A percentile compares a stretch with the other conserved stretches of the same genome.
phyloP scores from a whole-genome alignment of 2,888 invertebrate genomes.

The Pediacus dermestoides region DNA sequence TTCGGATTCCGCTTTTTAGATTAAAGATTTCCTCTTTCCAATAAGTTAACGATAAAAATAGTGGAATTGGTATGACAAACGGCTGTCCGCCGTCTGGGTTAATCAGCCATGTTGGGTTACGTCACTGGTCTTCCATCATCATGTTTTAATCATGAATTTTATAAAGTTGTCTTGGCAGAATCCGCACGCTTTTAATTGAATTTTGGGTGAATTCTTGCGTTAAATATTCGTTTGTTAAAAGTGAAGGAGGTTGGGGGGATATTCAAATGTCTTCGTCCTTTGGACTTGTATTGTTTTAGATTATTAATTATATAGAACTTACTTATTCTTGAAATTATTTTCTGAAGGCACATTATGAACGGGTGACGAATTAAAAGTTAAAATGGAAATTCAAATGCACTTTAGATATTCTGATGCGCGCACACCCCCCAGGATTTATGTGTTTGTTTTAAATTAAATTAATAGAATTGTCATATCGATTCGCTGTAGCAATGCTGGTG shows the following conservation, averaged over 20 bases:
- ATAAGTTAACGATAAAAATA: background rate
- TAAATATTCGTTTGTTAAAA: slow-evolving; percentile 34
- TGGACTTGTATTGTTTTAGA: slow-evolving; percentile 24
- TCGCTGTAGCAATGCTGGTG: no score
- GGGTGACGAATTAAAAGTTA: slow-evolving; percentile 21
- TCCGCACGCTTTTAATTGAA: slow-evolving; percentile 38
- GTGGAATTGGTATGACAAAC: background rate
- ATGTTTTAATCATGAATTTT: slow-evolving; percentile 46
- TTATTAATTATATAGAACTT: slow-evolving; percentile 27
- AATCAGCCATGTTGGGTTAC: background rate
- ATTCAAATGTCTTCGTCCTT: slow-evolving; percentile 30
- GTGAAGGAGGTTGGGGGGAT: slow-evolving; percentile 15
- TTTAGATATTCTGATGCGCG: no score
- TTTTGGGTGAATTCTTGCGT: slow-evolving; percentile 35
- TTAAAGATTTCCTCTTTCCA: slow-evolving; percentile 2
- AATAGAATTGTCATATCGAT: slow-evolving; percentile 9
- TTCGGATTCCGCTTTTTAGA: slow-evolving; percentile 1
- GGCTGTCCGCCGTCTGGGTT: slow-evolving; percentile 3
- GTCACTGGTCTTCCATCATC: slow-evolving; percentile 19
- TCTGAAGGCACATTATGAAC: slow-evolving; percentile 7
- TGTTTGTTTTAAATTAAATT: no score
- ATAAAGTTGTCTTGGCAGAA: slow-evolving; percentile 39
- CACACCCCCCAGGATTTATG: no score
- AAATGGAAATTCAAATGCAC: slow-evolving; percentile 16
- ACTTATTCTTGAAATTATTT: slow-evolving; percentile 15